Conservation (phyloP, 2,113 vertebrate genomes). For the Equus przewalskii region DNA sequence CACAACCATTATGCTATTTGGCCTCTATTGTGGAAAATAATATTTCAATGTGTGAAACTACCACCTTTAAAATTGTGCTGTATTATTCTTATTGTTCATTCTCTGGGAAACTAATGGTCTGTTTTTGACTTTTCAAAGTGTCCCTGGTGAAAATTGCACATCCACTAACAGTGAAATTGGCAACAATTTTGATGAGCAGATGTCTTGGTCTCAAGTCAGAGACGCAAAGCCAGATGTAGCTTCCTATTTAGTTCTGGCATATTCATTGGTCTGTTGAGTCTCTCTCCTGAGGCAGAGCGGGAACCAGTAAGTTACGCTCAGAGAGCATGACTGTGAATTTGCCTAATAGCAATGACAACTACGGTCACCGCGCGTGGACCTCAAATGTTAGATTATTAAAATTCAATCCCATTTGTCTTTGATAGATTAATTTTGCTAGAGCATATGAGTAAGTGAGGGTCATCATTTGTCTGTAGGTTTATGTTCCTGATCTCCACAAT, state of each 20-base stretch:
- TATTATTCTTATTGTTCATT: background rate
- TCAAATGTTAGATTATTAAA: conserved; percentile 23
- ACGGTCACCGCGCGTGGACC: background rate
- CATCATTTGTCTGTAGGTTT: background rate
- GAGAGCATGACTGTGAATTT: background rate
- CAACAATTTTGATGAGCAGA: background rate
- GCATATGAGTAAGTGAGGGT: background rate
- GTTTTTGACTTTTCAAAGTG: conserved; percentile 14
- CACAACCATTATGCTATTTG: background rate
- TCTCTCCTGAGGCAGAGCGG: background rate
- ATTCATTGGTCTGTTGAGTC: background rate
- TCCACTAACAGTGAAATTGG: conserved; percentile 3
- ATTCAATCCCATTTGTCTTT: background rate
- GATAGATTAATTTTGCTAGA: background rate
- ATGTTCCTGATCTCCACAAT: background rate
- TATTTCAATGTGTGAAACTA: background rate
- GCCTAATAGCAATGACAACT: background rate
- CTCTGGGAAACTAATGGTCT: background rate
- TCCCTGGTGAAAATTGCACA: background rate
- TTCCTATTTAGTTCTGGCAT: background rate
- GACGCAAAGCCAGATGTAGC: background rate
- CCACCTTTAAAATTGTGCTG: background rate
- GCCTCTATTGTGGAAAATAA: background rate
- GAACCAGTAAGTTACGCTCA: background rate
- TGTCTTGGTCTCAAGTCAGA: conserved; percentile 45